Evolutionary conservation across 2,113 vertebrate species (phyloP).

Genomic region (Cyphotilapia sp.): DNA sequence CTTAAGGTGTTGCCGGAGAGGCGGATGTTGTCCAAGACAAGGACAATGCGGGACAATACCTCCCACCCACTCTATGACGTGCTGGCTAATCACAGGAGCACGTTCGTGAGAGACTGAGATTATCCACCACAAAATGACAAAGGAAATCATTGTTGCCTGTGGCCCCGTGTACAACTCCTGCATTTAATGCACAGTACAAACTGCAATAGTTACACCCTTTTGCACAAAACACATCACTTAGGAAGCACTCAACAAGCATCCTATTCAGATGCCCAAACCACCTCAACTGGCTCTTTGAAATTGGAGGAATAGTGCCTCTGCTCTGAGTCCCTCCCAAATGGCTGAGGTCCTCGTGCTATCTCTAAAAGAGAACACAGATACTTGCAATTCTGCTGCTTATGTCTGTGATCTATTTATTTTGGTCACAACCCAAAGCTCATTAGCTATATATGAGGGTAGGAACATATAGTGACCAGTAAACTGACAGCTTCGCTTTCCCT

Average conservation of each 20-base stretch:
- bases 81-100: not conserved
- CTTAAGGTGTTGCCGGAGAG: not conserved
- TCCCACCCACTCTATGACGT: not conserved
- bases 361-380: not conserved
- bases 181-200: not conserved
- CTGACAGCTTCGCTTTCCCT: not conserved
- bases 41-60: not conserved
- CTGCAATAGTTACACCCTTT: not conserved
- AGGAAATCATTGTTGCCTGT: not conserved
- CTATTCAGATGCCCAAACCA: not conserved
- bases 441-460: not conserved
- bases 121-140: not conserved
- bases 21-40: not conserved
- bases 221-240: not conserved
- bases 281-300: not conserved
- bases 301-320: not conserved
- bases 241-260: not conserved
- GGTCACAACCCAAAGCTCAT: not conserved
- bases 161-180: not conserved
- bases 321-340: not conserved
- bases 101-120: not conserved
- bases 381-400: not conserved
- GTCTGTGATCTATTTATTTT: not conserved
- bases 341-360: accelerated
- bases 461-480: not conserved